These are phyloP conservation scores for Pachypanchax playfairii DNA, from an alignment of 2,113 vertebrate genomes.

Conservation along the genomic window DNA sequence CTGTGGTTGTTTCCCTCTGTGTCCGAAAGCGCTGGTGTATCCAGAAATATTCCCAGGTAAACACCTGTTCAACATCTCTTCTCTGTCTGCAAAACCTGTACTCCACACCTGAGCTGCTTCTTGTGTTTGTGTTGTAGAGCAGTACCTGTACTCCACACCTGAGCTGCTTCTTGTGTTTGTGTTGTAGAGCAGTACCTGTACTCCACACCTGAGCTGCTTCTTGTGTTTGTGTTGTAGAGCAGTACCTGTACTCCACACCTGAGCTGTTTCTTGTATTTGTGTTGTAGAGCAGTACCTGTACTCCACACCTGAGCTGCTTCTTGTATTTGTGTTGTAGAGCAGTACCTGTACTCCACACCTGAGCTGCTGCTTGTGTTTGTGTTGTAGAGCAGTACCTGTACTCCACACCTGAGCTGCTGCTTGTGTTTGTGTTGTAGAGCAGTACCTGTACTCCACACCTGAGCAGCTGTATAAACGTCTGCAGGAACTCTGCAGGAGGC, in stretches of 20 bases:
- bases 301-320: background rate
- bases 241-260: background rate
- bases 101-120: background rate
- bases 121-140: too few relatives aligned
- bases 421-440: conserved; percentile 3
- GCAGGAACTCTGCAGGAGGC: conserved; percentile 88
- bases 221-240: background rate
- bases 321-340: conserved; percentile 71
- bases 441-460: conserved; percentile 95
- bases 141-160: conserved; percentile 45
- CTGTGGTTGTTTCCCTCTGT: conserved; percentile 93
- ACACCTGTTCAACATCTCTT: conserved; percentile 9
- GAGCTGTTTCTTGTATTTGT: background rate
- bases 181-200: conserved; percentile 35
- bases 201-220: background rate
- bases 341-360: conserved; percentile 75
- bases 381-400: conserved; percentile 84
- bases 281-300: too few relatives aligned
- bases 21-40: conserved; percentile 92
- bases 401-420: conserved; percentile 74
- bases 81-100: conserved; percentile 70
- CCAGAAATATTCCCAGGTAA: conserved; percentile 96
- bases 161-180: too few relatives aligned
- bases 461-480: conserved; percentile 91
- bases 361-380: background rate